Base-by-base conservation (phyloP, 2,888 invertebrate species). In the Melieria picta region DNA sequence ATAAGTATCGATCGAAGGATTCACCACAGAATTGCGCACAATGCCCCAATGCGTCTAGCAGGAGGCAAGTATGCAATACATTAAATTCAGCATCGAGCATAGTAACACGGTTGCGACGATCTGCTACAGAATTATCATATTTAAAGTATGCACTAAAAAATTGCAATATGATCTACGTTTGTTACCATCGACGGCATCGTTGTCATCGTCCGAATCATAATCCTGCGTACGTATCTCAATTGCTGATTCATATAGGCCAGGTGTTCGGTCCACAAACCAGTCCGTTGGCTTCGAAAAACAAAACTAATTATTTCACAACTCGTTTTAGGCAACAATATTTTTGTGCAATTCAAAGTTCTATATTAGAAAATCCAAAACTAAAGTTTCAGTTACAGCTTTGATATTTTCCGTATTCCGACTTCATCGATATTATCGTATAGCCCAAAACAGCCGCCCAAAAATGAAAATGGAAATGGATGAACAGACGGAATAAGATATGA, bases 11-110 rank as follows among this genome's bases (percentile, higher is more conserved):
- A 75, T 91, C 88, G 82, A 90, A 93, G 0, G 88, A 79, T 0
- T 84, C 79, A 66, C 87, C 84, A 43, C 93, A 85, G 11, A 87
- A 85, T 5, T 79, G 72, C 0, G 94, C 92, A 74, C 92, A 88
- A 78, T 89, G 85, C 0, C 92, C 94, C 16, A 94, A 84, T 2
- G 93, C 92, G 83, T 94, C 93, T 0, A 91, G 87, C 74, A 93
- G 86, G 6, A 94, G 82, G 79, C 94, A 94, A 58, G 89, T 88
- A 77, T 91, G 90, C 50, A 91, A 81, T 70, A 93, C 88, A 86
- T 94, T 93, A 65, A 88, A 88, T 79, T 91, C 91, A 3, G 91
- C 91, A 76, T 85, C 85, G 60, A 75, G 70, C 67, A 83, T 79
- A n/a, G 75, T 82, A 0, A 86, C 79, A n/a, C 84, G 79, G 45